These are phyloP conservation scores for Poeciliopsis infans DNA, from an alignment of 2,797 vertebrate species.

Conservation along the genomic window DNA sequence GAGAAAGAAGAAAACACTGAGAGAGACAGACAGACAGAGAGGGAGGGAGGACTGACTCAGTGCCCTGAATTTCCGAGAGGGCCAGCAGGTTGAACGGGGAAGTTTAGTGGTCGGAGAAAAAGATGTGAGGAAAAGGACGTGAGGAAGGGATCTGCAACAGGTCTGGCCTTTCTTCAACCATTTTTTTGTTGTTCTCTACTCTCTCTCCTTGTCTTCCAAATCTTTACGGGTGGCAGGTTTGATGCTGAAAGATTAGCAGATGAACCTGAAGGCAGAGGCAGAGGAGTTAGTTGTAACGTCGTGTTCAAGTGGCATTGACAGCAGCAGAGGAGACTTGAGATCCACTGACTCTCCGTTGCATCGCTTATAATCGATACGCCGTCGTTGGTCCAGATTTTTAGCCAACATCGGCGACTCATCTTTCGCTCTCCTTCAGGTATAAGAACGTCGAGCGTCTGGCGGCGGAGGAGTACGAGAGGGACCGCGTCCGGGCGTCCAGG, in stretches of 20 bases:
- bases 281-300: constrained; percentile 9
- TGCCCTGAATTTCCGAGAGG: constrained; percentile 44
- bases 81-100: constrained; percentile 49
- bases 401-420: neutral
- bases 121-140: constrained; percentile 3
- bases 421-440: constrained; percentile 82
- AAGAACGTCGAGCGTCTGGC: constrained; percentile 93
- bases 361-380: neutral
- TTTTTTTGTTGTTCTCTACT: constrained; percentile 5
- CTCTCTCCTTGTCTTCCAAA: constrained; percentile 14
- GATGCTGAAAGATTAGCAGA: constrained; percentile 23
- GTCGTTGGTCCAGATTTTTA: neutral
- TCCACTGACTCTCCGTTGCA: neutral
- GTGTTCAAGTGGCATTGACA: constrained; percentile 1
- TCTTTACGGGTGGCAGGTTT: constrained; percentile 14
- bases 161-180: constrained; percentile 58
- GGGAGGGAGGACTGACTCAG: constrained; percentile 21
- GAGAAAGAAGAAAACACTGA: constrained; percentile 41
- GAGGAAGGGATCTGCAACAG: constrained; percentile 69
- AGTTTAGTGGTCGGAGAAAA: constrained; percentile 36
- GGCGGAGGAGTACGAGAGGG: constrained; percentile 90
- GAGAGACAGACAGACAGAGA: neutral
- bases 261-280: neutral
- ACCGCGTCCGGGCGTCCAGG: constrained; percentile 78
- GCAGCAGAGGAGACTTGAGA: constrained; percentile 3